Evolutionary conservation across 2,888 invertebrate genomes (phyloP), one percentile per base, ranked within the genome.

Genomic region (Fragum whitleyi): DNA sequence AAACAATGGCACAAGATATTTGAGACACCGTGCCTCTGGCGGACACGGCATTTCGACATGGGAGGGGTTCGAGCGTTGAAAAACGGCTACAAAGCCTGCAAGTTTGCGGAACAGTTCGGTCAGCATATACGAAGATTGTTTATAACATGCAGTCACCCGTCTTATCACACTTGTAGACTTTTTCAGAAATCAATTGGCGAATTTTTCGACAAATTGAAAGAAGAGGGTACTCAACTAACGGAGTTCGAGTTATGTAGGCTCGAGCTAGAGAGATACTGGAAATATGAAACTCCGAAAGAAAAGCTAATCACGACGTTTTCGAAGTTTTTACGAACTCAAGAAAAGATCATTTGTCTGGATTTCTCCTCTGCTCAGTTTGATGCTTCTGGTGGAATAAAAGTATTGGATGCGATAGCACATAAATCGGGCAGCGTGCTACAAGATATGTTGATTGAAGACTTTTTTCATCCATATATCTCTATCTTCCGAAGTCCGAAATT

Each of bases 251-350:
- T 91, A 39, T 84, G 86, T 29, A 77, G 90, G 32, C 74, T 91
- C 65, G 89, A 90, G 68, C 68, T 91, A 21, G 90, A 91, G 28
- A 68, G 91, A 23, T 91, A 88, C 81, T 92, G 91, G 91, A 88
- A 90, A 39, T 89, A 85, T 36, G 91, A 92, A 23, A 81, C 87
- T 9, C 84, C 88, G 7, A 77, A 88, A 67, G 90, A 90, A 51
- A 87, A 85, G 32, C 77, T 92, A 28, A 75, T 90, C 7, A 69
- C 81, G 19, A 87, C 85, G 26, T 81, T 92, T 68, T 83, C 85
- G 7, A 79, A 87, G 39, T 91, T 92, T 75, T 79, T 91, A 36
- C 85, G 87, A 71, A 78, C 85, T 11, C 91, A 91, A 75, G 79
- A 74, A 42, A 57, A 61, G 47, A 51, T 91, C 28, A 68, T 78